Conservation (phyloP, 2,888 invertebrate genomes). For the Ophioninae sp. region DNA sequence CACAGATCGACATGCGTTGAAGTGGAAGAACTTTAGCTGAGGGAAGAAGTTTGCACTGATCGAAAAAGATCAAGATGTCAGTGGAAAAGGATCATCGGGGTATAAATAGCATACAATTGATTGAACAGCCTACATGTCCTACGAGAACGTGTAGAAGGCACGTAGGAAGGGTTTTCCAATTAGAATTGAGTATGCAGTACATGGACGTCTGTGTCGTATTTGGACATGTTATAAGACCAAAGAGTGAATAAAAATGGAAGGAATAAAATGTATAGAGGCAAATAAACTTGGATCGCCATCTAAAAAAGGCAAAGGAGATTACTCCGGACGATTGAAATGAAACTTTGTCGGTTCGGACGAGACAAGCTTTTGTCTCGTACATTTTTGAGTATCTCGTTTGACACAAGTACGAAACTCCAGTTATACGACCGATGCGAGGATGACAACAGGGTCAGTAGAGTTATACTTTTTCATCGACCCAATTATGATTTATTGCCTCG, state of each 20-base stretch:
- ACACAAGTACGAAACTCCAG: slow-evolving; percentile 25
- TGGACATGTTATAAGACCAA: neutral
- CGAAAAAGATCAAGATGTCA: too few relatives aligned
- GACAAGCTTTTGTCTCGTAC: neutral
- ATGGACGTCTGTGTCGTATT: neutral
- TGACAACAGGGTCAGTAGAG: slow-evolving; percentile 26
- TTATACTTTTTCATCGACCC: slow-evolving; percentile 60
- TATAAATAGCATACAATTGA: too few relatives aligned
- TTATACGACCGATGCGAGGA: neutral
- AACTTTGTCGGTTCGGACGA: neutral
- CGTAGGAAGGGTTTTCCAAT: too few relatives aligned
- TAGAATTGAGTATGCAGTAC: neutral
- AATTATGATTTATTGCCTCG: slow-evolving; percentile 62
- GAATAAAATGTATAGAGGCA: neutral
- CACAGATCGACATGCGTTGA: too few relatives aligned
- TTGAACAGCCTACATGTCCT: too few relatives aligned
- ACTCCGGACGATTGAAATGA: neutral
- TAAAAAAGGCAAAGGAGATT: neutral
- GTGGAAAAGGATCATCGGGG: too few relatives aligned
- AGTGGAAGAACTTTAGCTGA: too few relatives aligned
- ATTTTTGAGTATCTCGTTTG: slow-evolving; percentile 21
- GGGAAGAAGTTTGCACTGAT: too few relatives aligned
- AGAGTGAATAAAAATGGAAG: neutral
- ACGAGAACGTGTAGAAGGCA: too few relatives aligned
- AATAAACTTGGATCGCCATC: neutral